phyloP scores from a whole-genome alignment of 2,113 vertebrate species.

The Callithrix jacchus region DNA sequence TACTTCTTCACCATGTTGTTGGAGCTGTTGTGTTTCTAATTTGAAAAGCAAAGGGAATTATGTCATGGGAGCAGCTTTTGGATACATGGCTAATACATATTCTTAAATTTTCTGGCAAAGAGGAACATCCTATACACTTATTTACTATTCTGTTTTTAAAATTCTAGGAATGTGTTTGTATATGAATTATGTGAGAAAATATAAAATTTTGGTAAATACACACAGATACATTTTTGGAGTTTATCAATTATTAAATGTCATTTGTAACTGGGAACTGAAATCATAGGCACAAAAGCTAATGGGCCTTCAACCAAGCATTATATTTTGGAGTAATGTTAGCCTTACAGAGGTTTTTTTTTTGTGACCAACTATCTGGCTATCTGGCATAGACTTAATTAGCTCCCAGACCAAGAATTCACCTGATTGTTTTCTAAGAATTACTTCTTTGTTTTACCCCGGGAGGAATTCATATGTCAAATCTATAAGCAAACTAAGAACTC shows the following conservation, averaged over 20 bases:
- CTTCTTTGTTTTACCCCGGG: background rate
- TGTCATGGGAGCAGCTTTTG: background rate
- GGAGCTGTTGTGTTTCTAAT: background rate
- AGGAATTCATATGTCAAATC: background rate
- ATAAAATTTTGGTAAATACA: background rate
- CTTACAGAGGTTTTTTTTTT: background rate
- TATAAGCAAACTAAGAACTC: background rate
- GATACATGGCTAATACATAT: background rate
- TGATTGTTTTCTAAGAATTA: background rate
- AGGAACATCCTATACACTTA: background rate
- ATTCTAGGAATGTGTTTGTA: background rate
- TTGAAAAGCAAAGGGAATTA: conserved; percentile 28
- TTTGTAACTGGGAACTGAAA: conserved; percentile 19
- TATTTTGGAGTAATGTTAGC: background rate
- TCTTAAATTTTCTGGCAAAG: conserved; percentile 8
- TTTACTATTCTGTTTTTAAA: conserved; percentile 24
- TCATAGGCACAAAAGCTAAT: background rate
- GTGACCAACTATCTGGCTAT: background rate
- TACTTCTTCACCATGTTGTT: background rate
- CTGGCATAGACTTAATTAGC: background rate
- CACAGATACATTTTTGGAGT: background rate
- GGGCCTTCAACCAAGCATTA: background rate
- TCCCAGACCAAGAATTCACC: background rate
- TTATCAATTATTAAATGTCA: background rate
- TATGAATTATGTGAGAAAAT: background rate